Base-by-base conservation (phyloP, 2,888 invertebrate species). In the Aphelenchoides bicaudatus region DNA sequence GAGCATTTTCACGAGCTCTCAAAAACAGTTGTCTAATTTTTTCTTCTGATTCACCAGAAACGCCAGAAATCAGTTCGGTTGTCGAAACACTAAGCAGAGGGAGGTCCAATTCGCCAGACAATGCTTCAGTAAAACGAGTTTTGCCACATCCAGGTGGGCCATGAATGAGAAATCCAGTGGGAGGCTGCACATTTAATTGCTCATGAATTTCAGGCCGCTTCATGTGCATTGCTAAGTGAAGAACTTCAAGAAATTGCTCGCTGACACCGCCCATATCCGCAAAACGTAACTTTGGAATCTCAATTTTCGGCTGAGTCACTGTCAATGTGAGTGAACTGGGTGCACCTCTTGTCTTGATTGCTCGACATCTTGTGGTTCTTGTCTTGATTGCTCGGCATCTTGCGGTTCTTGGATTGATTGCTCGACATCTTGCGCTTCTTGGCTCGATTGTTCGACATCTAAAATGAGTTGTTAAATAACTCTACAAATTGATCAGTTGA, bases 1-100 rank as follows among this genome's bases (percentile, higher is more conserved):
- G 74, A 10, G 69, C 65, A 39, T 65, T 55, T 48, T 65, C 62
- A 53, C 66, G 80, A 1, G 93, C 92, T 77, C 88, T 86, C 37
- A 90, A 88, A 82, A 98, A 96, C 13, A 94, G 81, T 69, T 90
- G 88, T 63, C 94, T 84, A 62, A 96, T 89, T 68, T 91, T 85
- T 77, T 90, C 88, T 81, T 98, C 96, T 0, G 91, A 91, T 80
- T 93, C 92, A 0, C 96, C 96, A 0, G 92, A 91, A 60, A 96
- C 87, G 1, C 94, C 94, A 10, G 89, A 89, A 2, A 96, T 88
- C 60, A 98, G 81, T 81, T 94, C 92, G 0, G 94, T 90, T 1
- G 91, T 91, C 6, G 90, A 87, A 8, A 93, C 86, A 81, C 90
- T 88, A 52, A 96, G 82, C 55, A 94, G 81, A 0, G 91, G 89